Evolutionary conservation across 1,140 invertebrate genomes (phyloP), one percentile per base, ranked within the genome.

Genomic region (Ceratoteleas bidentatus): DNA sequence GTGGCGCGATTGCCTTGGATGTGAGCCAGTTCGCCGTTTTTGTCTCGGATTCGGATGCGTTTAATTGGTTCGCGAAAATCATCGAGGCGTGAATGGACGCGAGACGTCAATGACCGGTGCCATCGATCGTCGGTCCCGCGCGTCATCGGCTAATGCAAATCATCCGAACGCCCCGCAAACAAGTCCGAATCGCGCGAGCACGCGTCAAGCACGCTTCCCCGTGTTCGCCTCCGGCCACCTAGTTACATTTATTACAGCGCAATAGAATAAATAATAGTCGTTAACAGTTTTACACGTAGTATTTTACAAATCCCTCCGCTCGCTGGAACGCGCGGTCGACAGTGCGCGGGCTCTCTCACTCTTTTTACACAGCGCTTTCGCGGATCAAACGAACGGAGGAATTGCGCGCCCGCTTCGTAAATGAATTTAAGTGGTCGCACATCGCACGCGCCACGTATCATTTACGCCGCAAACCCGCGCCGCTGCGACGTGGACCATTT

Each of bases 1-100:
- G 38, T 68, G 61, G 66, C 64, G 83, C 61, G 85, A 83, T 73
- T 83, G 77, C 83, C 57, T 86, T 86, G 84, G 85, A 87, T 81
- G 84, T 85, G 81, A 80, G 81, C 83, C 83, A 82, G 58, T 77
- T 84, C 81, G 76, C 13, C 69, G 50, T 78, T 47, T 80, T 75
- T 65, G 58, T 82, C 47, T 70, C 7, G 24, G 66, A 79, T 50
- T 65, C 38, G 65, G 65, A 69, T 64, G 38, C 43, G 16, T 66
- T 73, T 65, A 80, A 79, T 72, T 60, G 72, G 68, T 72, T 60
- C 49, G 53, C 49, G 65, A 54, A 72, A 58, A 73, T 73, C 10
- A 73, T 49, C 62, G 61, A 73, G 61, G 73, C 62, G 74, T 72
- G 69, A 68, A 80, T 36, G 57, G 68, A 73, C 68, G 40, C 24